A percentile compares a stretch with the other conserved stretches of the same genome.
phyloP scores from a whole-genome alignment of 2,888 invertebrate genomes.

The Melanargia galathea region DNA sequence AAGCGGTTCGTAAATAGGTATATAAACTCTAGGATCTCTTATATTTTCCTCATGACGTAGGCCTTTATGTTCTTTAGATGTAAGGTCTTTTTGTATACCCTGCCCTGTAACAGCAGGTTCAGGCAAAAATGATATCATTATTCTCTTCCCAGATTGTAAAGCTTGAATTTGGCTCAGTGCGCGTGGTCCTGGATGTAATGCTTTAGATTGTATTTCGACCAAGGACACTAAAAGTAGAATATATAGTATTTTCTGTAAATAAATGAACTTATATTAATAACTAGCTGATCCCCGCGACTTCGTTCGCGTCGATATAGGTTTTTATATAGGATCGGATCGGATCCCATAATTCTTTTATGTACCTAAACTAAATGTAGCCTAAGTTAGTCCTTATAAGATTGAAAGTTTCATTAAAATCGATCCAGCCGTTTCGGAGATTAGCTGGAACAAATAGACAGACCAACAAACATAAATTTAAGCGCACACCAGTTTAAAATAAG shows the following conservation, averaged over 20 bases:
- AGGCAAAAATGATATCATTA: slow-evolving; percentile 31
- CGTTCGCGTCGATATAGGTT: too few species aligned
- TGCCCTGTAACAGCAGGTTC: slow-evolving; percentile 18
- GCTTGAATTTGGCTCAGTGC: slow-evolving; percentile 60
- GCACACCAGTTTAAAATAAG: too few species aligned
- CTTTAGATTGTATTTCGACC: slow-evolving; percentile 46
- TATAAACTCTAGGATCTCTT: slow-evolving; percentile 18
- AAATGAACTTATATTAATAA: slow-evolving; percentile 31
- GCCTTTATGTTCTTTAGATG: slow-evolving; percentile 28
- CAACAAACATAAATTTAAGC: too few species aligned
- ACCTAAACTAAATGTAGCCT: too few species aligned
- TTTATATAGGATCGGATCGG: too few species aligned
- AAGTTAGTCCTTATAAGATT: too few species aligned
- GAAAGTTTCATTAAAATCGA: too few species aligned
- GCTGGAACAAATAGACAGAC: too few species aligned
- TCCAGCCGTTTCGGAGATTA: too few species aligned
- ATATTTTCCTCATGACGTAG: slow-evolving; percentile 30
- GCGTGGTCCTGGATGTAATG: slow-evolving; percentile 54
- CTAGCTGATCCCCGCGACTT: too few species aligned
- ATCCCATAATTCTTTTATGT: too few species aligned
- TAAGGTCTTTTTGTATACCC: neutral
- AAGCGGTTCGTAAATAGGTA: slow-evolving; percentile 1
- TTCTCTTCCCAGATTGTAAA: slow-evolving; percentile 51
- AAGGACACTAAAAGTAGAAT: slow-evolving; percentile 48
- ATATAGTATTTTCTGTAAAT: slow-evolving; percentile 54